Conservation (phyloP, 2,113 vertebrate genomes). For the Capreolus pygargus region DNA sequence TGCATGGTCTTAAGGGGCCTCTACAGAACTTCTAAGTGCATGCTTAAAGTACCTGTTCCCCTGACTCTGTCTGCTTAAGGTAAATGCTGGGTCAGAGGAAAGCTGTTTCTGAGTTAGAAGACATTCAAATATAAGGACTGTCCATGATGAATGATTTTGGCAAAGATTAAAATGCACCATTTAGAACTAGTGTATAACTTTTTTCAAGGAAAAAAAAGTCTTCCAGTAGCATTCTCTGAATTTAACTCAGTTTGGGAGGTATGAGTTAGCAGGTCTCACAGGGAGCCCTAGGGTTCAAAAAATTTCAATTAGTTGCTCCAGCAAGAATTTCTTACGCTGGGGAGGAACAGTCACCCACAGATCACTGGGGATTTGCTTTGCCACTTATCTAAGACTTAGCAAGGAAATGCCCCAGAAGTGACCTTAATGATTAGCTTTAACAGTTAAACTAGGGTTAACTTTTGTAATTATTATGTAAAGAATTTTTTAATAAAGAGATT, state of each 20-base stretch:
- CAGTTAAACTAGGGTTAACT: neutral
- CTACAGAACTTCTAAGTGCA: neutral
- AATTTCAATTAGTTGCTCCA: neutral
- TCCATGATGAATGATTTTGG: neutral
- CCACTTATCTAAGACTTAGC: neutral
- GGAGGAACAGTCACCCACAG: neutral
- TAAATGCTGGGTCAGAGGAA: neutral
- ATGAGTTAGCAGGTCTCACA: neutral
- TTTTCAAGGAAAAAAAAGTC: neutral
- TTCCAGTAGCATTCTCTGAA: neutral
- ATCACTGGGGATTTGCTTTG: neutral
- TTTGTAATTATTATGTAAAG: neutral
- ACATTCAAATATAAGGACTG: neutral
- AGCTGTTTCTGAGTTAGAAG: neutral
- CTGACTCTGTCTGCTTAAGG: neutral
- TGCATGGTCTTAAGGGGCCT: neutral
- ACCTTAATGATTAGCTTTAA: neutral
- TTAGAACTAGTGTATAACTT: neutral
- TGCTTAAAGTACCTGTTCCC: neutral
- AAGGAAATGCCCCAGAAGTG: neutral
- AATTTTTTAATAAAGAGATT: neutral
- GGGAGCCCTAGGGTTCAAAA: neutral
- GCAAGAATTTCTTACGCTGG: fast-evolving
- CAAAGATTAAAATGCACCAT: neutral
- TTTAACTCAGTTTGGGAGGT: neutral